A percentile compares a stretch with the other conserved stretches of the same genome.
Evolutionary conservation across 2,113 vertebrate genomes (phyloP).

Genomic region (Sander lucioperca): DNA sequence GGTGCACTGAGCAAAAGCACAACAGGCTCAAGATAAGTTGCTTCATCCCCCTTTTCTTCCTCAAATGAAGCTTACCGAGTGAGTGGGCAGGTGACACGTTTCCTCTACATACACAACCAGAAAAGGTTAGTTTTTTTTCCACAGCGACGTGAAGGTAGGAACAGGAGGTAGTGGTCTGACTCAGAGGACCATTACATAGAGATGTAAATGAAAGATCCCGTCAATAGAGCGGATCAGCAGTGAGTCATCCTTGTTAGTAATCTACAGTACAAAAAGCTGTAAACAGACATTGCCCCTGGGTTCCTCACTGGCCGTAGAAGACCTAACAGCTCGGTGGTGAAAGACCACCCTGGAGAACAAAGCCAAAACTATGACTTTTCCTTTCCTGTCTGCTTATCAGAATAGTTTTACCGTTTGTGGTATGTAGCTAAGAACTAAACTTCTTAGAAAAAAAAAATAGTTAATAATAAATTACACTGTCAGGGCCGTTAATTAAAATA

Average conservation of each 20-base stretch:
- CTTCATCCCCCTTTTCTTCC: conserved; percentile 41
- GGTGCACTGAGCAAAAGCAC: conserved; percentile 21
- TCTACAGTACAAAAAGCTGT: conserved; percentile 30
- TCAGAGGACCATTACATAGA: conserved; percentile 48
- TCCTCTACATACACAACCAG: conserved; percentile 12
- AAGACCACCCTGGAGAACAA: conserved; percentile 47
- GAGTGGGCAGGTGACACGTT: conserved; percentile 31
- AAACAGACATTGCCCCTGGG: conserved; percentile 34
- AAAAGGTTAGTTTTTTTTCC: conserved; percentile 4
- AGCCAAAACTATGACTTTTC: conserved; percentile 1
- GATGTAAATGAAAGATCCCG: conserved; percentile 60
- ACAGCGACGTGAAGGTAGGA: background rate
- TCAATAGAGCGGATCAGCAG: conserved; percentile 44
- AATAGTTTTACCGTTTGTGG: conserved; percentile 3
- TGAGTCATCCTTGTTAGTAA: conserved; percentile 65
- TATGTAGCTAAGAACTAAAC: conserved; percentile 12
- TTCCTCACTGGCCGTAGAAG: background rate
- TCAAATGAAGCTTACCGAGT: conserved; percentile 27
- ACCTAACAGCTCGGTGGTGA: conserved; percentile 14
- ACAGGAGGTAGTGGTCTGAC: conserved; percentile 23
- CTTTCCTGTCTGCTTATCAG: background rate
- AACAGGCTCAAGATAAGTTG: conserved; percentile 37
- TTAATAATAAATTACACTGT: background rate
- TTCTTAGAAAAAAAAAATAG: too few species aligned
- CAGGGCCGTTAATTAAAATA: conserved; percentile 1